A percentile compares a stretch with the other conserved stretches of the same genome.
These are phyloP conservation scores for Sinocyclocheilus anshuiensis DNA, from an alignment of 2,113 vertebrate species.

Conservation along the genomic window DNA sequence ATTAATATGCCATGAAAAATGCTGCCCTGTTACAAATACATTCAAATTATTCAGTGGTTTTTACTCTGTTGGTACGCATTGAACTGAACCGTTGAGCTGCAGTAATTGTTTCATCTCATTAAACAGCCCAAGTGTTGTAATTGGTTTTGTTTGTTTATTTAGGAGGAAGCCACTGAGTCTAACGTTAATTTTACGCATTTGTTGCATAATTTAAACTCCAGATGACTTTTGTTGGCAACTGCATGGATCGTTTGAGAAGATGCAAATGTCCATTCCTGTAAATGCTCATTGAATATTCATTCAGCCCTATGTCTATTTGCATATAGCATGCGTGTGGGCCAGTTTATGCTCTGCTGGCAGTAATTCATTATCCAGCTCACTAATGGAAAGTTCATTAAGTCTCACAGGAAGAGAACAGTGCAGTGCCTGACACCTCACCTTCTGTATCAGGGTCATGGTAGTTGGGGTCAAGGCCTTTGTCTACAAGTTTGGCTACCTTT, in stretches of 20 bases:
- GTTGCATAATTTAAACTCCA: slow-evolving; percentile 12
- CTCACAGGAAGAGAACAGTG: neutral
- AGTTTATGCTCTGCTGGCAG: slow-evolving; percentile 9
- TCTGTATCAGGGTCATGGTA: slow-evolving; percentile 88
- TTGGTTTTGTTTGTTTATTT: slow-evolving; percentile 18
- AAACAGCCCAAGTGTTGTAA: neutral
- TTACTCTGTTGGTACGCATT: neutral
- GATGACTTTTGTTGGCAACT: neutral
- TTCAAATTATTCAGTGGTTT: neutral
- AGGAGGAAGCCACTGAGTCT: neutral
- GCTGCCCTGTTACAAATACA: neutral
- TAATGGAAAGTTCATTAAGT: slow-evolving; percentile 1
- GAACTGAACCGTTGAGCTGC: neutral
- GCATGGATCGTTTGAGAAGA: slow-evolving; percentile 2
- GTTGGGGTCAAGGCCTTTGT: slow-evolving; percentile 92
- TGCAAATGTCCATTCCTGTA: slow-evolving; percentile 18
- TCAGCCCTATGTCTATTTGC: neutral
- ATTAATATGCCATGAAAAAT: neutral
- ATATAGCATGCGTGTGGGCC: slow-evolving; percentile 18
- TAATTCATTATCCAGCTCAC: slow-evolving; percentile 14
- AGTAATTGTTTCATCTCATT: slow-evolving; percentile 14
- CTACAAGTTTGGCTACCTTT: slow-evolving; percentile 87
- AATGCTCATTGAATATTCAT: slow-evolving; percentile 40
- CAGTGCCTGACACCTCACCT: slow-evolving; percentile 71
- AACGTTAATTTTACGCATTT: neutral